These are phyloP conservation scores for Crocallis elinguaria DNA, from an alignment of 2,888 invertebrate species.

Conservation along the genomic window DNA sequence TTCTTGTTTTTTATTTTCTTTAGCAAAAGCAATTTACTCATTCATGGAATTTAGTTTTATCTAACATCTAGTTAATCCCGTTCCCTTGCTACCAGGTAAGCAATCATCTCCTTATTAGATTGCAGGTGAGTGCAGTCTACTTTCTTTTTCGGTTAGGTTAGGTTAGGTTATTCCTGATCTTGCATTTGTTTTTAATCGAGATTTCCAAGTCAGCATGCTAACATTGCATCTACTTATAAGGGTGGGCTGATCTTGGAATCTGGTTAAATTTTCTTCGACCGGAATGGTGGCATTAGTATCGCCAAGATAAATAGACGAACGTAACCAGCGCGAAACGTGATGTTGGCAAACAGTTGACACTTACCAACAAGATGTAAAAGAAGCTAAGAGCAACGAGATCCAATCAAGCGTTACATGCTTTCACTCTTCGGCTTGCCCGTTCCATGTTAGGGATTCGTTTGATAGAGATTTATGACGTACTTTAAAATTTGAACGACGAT, in stretches of 20 bases:
- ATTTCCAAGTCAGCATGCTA: conserved; percentile 33
- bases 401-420: conserved; percentile 72
- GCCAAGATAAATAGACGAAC: conserved; percentile 48
- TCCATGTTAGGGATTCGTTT: conserved; percentile 52
- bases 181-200: conserved; percentile 37
- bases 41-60: conserved; percentile 22
- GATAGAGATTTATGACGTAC: conserved; percentile 40
- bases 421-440: conserved; percentile 65
- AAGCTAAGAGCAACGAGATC: conserved; percentile 57
- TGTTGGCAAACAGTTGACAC: conserved; percentile 65
- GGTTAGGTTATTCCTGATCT: conserved; percentile 35
- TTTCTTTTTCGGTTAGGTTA: conserved; percentile 35
- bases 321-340: conserved; percentile 53
- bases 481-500: conserved; percentile 33
- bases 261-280: conserved; percentile 25
- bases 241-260: conserved; percentile 32
- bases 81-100: conserved; percentile 11
- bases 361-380: conserved; percentile 58
- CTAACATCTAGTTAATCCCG: conserved; percentile 9
- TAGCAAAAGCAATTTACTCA: conserved; percentile 4
- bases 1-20: neutral
- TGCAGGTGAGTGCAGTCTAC: conserved; percentile 25
- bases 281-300: conserved; percentile 16
- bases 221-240: conserved; percentile 34
- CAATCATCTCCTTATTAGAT: conserved; percentile 33